Percentiles rank a stretch among this genome's conserved stretches.
phyloP scores from a whole-genome alignment of 1,140 invertebrate genomes.

The Lepeophtheirus salmonis region DNA sequence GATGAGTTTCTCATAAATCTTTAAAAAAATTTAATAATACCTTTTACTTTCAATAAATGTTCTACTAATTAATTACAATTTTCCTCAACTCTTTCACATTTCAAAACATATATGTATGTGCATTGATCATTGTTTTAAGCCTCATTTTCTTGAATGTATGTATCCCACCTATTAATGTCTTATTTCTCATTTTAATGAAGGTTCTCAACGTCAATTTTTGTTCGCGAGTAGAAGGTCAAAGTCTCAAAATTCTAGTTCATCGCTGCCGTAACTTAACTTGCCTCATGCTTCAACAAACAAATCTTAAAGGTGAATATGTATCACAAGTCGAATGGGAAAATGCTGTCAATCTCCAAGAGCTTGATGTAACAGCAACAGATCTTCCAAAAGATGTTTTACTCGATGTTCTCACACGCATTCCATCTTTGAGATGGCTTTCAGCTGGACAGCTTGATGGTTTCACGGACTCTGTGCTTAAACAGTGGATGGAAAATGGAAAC shows the following conservation, averaged over 20 bases:
- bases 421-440: constrained; percentile 12
- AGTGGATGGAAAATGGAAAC: constrained; percentile 72
- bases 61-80: no score
- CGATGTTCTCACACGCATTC: constrained; percentile 56
- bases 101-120: no score
- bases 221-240: constrained; percentile 83
- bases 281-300: constrained; percentile 30
- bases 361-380: constrained; percentile 93
- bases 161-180: no score
- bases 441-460: constrained; percentile 19
- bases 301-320: constrained; percentile 68
- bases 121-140: no score
- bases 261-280: constrained; percentile 65
- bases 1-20: no score
- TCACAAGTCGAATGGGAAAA: constrained; percentile 97
- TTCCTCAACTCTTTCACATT: no score
- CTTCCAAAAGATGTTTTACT: constrained; percentile 78
- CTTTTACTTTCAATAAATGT: no score
- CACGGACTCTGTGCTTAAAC: constrained; percentile 22
- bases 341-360: constrained; percentile 47
- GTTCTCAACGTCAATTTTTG: constrained; percentile 24
- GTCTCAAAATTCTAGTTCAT: constrained; percentile 80
- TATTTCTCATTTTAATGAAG: no score
- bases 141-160: no score
- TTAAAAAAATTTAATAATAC: no score